Evolutionary conservation across 2,888 invertebrate genomes (phyloP), one percentile per base, ranked within the genome.

Genomic region (Acrobasis consociella): DNA sequence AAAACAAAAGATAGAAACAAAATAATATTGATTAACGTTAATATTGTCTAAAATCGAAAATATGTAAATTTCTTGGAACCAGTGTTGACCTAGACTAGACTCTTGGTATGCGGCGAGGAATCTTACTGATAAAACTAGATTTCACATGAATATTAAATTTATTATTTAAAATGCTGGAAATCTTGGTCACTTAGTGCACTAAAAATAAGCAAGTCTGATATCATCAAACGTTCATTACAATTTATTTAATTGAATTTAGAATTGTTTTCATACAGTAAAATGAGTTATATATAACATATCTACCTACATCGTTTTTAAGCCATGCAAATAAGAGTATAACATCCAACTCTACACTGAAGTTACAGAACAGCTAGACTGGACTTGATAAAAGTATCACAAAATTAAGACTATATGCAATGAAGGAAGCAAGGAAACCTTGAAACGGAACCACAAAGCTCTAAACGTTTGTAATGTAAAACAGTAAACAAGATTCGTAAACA

Each of bases 401-500:
- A 46, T 46, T 13, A 46, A 11, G 5, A 46, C 0, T 46, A 13
- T 46, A 46, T 5, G 5, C n/a, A 46, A 46, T 11, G n/a, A 46
- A 46, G 13, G 13, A 46, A 46, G n/a, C 46, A 42, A 46, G 1
- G 5, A 46, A 46, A 5, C n/a, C 46, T n/a, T 10, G 13, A 46
- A n/a, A 46, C 11, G 31, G 22, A 52, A 52, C 22, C 52, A 22
- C 22, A 13, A 13, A n/a, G n/a, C 46, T 5, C 46, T 2, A 46
- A 11, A n/a, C n/a, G 46, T 13, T 46, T 11, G n/a, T 46, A 46
- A 46, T 46, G 5, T n/a, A 17, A 56, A 42, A 31, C 13, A 13
- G 31, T 39, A 56, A 56, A 56, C 38, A 60, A 50, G 22, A 58
- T 51, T 39, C 31, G 46, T 37, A 38, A 10, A 60, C 52, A 61